Evolutionary conservation across 2,888 invertebrate species (phyloP), one percentile per base, ranked within the genome.

Genomic region (Allacma fusca): DNA sequence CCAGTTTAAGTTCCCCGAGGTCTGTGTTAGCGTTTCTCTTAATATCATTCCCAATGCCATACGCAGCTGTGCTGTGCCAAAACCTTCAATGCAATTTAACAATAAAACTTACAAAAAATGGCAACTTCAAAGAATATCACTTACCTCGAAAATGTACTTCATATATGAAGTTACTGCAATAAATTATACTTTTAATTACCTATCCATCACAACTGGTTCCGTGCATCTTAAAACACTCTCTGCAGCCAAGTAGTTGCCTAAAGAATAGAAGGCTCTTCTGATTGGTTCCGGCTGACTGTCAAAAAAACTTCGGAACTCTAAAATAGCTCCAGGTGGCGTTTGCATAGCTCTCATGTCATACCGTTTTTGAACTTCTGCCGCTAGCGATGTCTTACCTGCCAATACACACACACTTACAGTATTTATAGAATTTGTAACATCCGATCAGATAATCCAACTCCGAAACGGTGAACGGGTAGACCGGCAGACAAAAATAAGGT

Each of bases 51-150:
- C 87, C 88, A 62, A 88, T 77, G 0, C 87, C 87, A 84, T 86
- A 88, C 0, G 88, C 87, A 24, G 86, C 85, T 5, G 88, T 88
- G 19, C 88, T 88, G 85, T 88, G 88, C 88, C 88, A 88, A 83
- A 85, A 88, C 81, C 88, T 87, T 79, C 40, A 59, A 12, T 62
- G 24, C 62, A 62, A 7, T 19, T n/a, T n/a, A n/a, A n/a, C n/a
- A n/a, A n/a, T n/a, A n/a, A n/a, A n/a, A n/a, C n/a, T n/a, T n/a
- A n/a, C n/a, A n/a, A n/a, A n/a, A n/a, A n/a, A n/a, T n/a, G n/a
- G n/a, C n/a, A n/a, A n/a, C n/a, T n/a, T n/a, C n/a, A n/a, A n/a
- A n/a, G n/a, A n/a, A n/a, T n/a, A n/a, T n/a, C n/a, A n/a, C n/a
- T n/a, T n/a, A n/a, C n/a, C n/a, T n/a, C n/a, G n/a, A n/a, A n/a